Evolutionary conservation across 2,113 vertebrate species (phyloP).

Genomic region (Chaetorhynchus papuensis): DNA sequence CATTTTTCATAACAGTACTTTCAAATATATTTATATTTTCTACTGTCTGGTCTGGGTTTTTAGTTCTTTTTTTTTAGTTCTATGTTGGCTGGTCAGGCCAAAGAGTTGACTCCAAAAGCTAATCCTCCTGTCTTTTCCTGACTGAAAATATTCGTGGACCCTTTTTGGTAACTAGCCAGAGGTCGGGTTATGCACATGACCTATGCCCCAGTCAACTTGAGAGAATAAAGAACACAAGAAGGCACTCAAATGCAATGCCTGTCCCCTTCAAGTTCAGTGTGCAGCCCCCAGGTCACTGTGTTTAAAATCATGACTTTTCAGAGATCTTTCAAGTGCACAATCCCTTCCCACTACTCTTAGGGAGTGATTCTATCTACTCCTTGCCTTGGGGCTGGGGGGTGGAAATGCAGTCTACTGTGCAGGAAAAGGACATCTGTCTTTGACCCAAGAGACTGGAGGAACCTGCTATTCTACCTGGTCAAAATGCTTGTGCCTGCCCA

Average conservation of each 20-base stretch:
- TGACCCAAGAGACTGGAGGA: not conserved
- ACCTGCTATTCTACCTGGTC: not conserved
- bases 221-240: not conserved
- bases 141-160: not conserved
- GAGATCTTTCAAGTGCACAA: not conserved
- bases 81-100: not conserved
- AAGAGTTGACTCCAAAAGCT: not conserved
- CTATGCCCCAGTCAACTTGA: not conserved
- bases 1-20: not conserved
- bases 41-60: fast-evolving
- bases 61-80: not conserved
- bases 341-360: not conserved
- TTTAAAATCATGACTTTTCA: not conserved
- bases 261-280: not conserved
- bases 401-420: not conserved
- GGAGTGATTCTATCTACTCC: not conserved
- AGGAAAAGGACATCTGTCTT: not conserved
- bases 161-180: not conserved
- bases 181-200: fast-evolving
- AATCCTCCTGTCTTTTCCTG: not conserved
- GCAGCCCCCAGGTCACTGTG: not conserved
- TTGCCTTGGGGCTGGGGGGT: not conserved
- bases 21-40: not conserved
- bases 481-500: not conserved
- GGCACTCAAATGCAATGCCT: not conserved